Percentiles rank a stretch among this genome's conserved stretches.
These are phyloP conservation scores for Trichonephila clavipes DNA, from an alignment of 1,140 invertebrate genomes.

Conservation along the genomic window DNA sequence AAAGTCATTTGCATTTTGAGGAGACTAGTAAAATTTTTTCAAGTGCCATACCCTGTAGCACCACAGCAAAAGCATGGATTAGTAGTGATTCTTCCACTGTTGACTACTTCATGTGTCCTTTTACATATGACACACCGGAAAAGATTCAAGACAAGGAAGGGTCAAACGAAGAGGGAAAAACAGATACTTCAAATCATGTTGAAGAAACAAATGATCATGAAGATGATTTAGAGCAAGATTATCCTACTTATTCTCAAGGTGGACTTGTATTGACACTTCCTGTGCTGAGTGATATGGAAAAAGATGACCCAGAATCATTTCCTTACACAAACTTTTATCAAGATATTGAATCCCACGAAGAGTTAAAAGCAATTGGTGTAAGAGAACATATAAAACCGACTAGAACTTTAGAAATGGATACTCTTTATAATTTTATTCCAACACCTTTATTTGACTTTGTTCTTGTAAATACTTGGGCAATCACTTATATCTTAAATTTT, in stretches of 20 bases:
- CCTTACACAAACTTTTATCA: conserved; percentile 46
- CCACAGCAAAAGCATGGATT: background rate
- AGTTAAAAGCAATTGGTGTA: background rate
- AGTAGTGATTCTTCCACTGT: background rate
- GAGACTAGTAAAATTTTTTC: background rate
- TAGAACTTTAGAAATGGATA: background rate
- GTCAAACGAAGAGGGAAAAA: background rate
- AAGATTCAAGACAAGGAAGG: background rate
- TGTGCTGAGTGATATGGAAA: conserved; percentile 27
- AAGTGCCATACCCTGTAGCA: background rate
- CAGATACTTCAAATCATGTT: background rate
- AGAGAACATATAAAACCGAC: background rate
- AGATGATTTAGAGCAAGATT: background rate
- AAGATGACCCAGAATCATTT: background rate
- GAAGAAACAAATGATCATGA: background rate
- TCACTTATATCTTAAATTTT: background rate
- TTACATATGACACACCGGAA: background rate
- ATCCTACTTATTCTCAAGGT: conserved; percentile 40
- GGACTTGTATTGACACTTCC: conserved; percentile 16
- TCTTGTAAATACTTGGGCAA: background rate
- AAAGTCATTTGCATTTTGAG: background rate
- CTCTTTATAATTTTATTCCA: background rate
- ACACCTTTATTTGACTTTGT: conserved; percentile 21
- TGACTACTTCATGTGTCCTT: conserved; percentile 57
- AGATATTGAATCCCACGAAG: background rate